These are phyloP conservation scores for Phenganax marumi DNA, from an alignment of 92 coral and sea anemone genomes.

Conservation along the genomic window DNA sequence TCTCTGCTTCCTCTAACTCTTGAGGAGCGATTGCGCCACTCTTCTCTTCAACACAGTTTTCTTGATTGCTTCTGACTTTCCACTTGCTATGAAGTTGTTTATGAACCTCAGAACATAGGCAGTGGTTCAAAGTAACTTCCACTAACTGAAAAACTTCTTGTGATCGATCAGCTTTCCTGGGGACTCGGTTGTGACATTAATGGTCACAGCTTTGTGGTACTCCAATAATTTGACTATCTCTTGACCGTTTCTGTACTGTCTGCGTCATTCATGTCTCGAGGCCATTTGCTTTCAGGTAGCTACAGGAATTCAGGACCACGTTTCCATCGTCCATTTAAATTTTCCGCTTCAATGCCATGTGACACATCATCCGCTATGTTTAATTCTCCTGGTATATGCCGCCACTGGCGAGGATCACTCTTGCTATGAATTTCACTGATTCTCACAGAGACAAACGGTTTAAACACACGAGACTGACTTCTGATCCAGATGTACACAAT, in stretches of 20 bases:
- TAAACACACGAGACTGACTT: conserved; percentile 43
- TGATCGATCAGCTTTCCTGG: not conserved
- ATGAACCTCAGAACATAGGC: conserved; percentile 3
- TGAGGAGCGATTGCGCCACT: not conserved
- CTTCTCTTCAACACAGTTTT: not conserved
- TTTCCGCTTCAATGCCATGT: conserved; percentile 47
- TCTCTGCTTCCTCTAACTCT: conserved; percentile 5
- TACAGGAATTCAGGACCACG: conserved; percentile 59
- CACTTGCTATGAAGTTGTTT: not conserved
- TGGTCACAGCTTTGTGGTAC: not conserved
- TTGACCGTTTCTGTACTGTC: not conserved
- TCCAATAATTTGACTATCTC: not conserved
- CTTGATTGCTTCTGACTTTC: conserved; percentile 6
- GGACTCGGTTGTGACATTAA: not conserved
- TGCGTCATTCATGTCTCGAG: not conserved
- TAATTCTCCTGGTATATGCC: conserved; percentile 53
- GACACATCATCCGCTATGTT: conserved; percentile 67
- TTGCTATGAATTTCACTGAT: conserved; percentile 63
- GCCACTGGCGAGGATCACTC: conserved; percentile 61
- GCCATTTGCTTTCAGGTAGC: conserved; percentile 56
- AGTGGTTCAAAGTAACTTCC: not conserved
- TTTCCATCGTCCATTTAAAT: conserved; percentile 56
- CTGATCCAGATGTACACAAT: conserved; percentile 60
- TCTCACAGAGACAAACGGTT: conserved; percentile 58
- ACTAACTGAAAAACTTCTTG: not conserved